Evolutionary conservation across 2,797 vertebrate genomes (phyloP).

Genomic region (Darevskia nairensis): DNA sequence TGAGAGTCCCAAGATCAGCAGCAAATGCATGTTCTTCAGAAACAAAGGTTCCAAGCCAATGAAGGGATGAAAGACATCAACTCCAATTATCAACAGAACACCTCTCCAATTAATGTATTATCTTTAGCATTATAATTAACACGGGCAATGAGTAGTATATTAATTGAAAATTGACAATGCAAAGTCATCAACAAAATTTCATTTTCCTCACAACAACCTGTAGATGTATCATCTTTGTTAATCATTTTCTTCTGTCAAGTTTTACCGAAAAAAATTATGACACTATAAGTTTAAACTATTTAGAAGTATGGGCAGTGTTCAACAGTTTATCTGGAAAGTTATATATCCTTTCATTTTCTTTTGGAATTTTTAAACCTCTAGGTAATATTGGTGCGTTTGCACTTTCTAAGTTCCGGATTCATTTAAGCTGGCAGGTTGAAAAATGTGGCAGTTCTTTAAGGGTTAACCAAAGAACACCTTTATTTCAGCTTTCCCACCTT

Average conservation of each 20-base stretch:
- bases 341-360: slow-evolving; percentile 24
- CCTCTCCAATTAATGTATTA: not conserved
- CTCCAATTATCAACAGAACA: not conserved
- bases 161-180: slow-evolving; percentile 7
- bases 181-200: not conserved
- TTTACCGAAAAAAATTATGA: not conserved
- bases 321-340: slow-evolving; percentile 39
- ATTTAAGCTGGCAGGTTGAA: slow-evolving; percentile 26
- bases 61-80: not conserved
- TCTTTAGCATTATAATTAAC: not conserved
- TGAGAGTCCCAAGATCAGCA: not conserved
- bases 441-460: slow-evolving; percentile 43
- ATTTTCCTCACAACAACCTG: not conserved
- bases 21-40: not conserved
- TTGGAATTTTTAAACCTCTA: slow-evolving; percentile 34
- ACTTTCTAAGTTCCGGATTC: not conserved
- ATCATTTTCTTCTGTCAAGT: not conserved
- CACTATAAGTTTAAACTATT: slow-evolving; percentile 25
- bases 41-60: not conserved
- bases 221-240: not conserved
- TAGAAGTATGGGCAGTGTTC: slow-evolving; percentile 20
- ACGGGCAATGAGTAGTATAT: not conserved
- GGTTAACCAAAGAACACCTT: slow-evolving; percentile 63
- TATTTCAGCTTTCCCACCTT: slow-evolving; percentile 59
- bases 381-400: not conserved